Evolutionary conservation across 2,888 invertebrate genomes (phyloP).

Genomic region (Nematopogon swammerdamellus): DNA sequence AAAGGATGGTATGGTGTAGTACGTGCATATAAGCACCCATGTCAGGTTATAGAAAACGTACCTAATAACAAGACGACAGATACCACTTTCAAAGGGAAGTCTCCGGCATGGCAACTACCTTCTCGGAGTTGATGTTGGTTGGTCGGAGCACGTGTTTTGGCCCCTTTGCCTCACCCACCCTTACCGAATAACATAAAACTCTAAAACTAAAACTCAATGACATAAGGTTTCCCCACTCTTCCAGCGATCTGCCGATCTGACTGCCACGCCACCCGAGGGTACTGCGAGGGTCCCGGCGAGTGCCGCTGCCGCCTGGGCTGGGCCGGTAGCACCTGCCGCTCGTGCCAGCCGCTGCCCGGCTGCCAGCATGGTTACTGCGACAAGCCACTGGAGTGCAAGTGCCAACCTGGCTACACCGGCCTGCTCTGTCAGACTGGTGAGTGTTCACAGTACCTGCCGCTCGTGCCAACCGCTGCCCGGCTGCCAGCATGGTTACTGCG

Average conservation of each 20-base stretch:
- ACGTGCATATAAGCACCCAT: too few relatives aligned
- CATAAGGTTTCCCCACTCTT: too few relatives aligned
- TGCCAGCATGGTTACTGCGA: constrained; percentile 89
- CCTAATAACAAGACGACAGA: too few relatives aligned
- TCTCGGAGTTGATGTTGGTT: too few relatives aligned
- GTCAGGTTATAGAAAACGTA: too few relatives aligned
- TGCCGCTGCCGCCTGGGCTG: constrained; percentile 91
- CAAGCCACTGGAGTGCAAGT: constrained; percentile 87
- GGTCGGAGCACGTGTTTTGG: too few relatives aligned
- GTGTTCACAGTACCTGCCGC: constrained; percentile 66
- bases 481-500: constrained; percentile 87
- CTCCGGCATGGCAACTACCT: too few relatives aligned
- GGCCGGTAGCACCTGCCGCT: constrained; percentile 81
- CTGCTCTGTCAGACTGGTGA: constrained; percentile 83
- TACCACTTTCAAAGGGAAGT: too few relatives aligned
- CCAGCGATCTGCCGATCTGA: constrained; percentile 84
- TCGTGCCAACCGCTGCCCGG: constrained; percentile 87
- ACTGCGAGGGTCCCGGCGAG: constrained; percentile 82
- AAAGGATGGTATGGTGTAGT: too few relatives aligned
- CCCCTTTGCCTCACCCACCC: too few relatives aligned
- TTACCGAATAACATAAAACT: too few relatives aligned
- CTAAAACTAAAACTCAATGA: too few relatives aligned
- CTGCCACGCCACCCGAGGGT: constrained; percentile 81
- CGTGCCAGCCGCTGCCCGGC: constrained; percentile 85
- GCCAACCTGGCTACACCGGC: constrained; percentile 89